phyloP scores from a whole-genome alignment of 2,797 vertebrate genomes.

The Avahi laniger region DNA sequence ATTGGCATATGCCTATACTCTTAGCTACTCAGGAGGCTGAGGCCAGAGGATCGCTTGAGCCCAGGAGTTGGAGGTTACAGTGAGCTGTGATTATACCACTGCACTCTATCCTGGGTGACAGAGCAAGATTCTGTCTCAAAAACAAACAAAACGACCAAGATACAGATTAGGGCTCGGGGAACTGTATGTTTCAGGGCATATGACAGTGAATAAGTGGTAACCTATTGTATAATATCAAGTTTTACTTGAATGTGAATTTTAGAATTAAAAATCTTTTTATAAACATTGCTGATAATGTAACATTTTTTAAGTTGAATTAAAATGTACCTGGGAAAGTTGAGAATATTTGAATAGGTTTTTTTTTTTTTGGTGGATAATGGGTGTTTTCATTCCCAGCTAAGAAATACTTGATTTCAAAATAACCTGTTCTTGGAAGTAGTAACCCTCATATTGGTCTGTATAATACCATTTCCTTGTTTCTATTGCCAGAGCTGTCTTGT shows the following conservation, averaged over 20 bases:
- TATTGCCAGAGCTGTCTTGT: conserved; percentile 14
- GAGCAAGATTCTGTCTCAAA: not conserved
- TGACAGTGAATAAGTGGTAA: conserved; percentile 24
- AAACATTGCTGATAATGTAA: not conserved
- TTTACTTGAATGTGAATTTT: conserved; percentile 38
- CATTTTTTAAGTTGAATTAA: conserved; percentile 15
- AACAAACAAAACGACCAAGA: not conserved
- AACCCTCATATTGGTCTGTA: not conserved
- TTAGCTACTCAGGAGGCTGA: not conserved
- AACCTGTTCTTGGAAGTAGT: conserved; percentile 12
- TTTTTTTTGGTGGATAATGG: not conserved
- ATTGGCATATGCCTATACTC: not conserved
- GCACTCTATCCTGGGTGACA: not conserved
- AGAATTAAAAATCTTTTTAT: conserved; percentile 41
- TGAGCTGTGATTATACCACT: not conserved
- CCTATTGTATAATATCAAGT: conserved; percentile 13
- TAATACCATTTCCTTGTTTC: conserved; percentile 16
- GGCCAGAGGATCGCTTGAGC: not conserved
- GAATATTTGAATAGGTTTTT: not conserved
- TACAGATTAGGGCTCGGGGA: conserved; percentile 26
- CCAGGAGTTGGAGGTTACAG: not conserved
- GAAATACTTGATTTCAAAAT: conserved; percentile 37
- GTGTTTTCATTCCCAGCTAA: not conserved
- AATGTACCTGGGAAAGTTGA: not conserved
- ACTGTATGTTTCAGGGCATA: conserved; percentile 18